Conservation (phyloP, 2,797 vertebrate genomes). For the Rousettus madagascariensis region DNA sequence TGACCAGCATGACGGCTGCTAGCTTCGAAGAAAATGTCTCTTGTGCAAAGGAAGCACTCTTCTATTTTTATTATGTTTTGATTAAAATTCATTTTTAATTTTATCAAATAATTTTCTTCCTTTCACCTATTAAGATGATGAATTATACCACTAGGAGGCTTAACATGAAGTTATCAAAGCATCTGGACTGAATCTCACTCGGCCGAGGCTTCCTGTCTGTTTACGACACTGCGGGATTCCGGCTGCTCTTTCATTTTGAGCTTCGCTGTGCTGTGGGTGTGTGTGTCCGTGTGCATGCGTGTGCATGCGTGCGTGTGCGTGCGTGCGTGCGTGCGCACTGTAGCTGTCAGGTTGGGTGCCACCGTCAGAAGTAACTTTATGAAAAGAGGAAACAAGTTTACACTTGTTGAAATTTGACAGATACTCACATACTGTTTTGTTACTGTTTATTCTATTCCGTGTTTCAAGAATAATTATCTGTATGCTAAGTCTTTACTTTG, state of each 20-base stretch:
- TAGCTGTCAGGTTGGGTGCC: not conserved
- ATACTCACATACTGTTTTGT: not conserved
- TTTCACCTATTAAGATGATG: not conserved
- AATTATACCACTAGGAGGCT: not conserved
- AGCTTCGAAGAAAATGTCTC: not conserved
- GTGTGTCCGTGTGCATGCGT: not conserved
- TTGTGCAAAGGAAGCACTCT: not conserved
- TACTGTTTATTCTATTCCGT: not conserved
- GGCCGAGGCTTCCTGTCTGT: fast-evolving
- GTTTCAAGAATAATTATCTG: not conserved
- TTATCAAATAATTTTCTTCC: not conserved
- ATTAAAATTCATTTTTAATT: conserved; percentile 17
- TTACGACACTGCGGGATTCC: fast-evolving
- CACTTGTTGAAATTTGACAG: fast-evolving
- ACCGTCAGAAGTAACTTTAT: not conserved
- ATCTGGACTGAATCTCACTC: fast-evolving
- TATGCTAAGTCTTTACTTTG: not conserved
- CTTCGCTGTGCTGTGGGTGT: not conserved
- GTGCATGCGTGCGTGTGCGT: fast-evolving
- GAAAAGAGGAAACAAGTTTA: not conserved
- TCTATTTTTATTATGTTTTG: not conserved
- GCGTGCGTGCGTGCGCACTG: fast-evolving
- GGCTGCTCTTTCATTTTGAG: fast-evolving
- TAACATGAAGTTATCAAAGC: fast-evolving
- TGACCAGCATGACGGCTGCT: fast-evolving